phyloP scores from a whole-genome alignment of 2,888 invertebrate genomes.

The Drosophila paranaensis region DNA sequence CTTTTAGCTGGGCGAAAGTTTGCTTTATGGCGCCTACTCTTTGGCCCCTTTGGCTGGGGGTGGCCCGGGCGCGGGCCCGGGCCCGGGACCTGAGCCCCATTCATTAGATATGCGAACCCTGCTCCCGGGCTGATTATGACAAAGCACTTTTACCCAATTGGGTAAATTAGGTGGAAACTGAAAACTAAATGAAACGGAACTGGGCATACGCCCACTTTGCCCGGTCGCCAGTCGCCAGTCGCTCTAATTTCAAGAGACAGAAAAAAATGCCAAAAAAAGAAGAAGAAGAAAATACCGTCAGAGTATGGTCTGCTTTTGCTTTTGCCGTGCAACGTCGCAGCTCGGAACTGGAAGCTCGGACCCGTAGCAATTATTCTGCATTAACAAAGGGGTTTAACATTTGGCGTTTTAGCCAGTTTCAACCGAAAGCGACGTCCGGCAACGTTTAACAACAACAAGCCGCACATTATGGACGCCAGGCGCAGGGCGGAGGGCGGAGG shows the following conservation, averaged over 20 bases:
- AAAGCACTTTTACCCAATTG: slow-evolving; percentile 83
- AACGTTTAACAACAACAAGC: slow-evolving; percentile 75
- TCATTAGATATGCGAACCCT: slow-evolving; percentile 79
- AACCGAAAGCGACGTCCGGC: slow-evolving; percentile 44
- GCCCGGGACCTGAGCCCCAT: slow-evolving; percentile 38
- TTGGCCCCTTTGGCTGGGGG: slow-evolving; percentile 7
- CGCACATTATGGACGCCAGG: slow-evolving; percentile 65
- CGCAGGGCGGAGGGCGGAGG: neutral
- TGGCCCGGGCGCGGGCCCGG: neutral
- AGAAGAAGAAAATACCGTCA: slow-evolving; percentile 34
- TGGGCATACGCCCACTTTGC: slow-evolving; percentile 67
- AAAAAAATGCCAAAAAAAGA: slow-evolving; percentile 17
- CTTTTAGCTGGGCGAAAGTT: slow-evolving; percentile 61
- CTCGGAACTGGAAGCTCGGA: slow-evolving; percentile 43
- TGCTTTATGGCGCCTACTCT: slow-evolving; percentile 48
- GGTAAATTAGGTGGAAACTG: slow-evolving; percentile 82
- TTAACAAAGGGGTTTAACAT: slow-evolving; percentile 82
- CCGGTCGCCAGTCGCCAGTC: slow-evolving; percentile 39
- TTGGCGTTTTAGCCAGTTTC: slow-evolving; percentile 76
- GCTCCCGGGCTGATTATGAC: slow-evolving; percentile 83
- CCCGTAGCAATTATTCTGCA: slow-evolving; percentile 80
- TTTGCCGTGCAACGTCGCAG: slow-evolving; percentile 32
- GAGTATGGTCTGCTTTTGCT: slow-evolving; percentile 38
- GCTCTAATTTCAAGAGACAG: slow-evolving; percentile 65
- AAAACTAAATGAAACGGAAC: slow-evolving; percentile 81